Evolutionary conservation across 2,113 vertebrate genomes (phyloP), one percentile per base, ranked within the genome.

Genomic region (human): DNA sequence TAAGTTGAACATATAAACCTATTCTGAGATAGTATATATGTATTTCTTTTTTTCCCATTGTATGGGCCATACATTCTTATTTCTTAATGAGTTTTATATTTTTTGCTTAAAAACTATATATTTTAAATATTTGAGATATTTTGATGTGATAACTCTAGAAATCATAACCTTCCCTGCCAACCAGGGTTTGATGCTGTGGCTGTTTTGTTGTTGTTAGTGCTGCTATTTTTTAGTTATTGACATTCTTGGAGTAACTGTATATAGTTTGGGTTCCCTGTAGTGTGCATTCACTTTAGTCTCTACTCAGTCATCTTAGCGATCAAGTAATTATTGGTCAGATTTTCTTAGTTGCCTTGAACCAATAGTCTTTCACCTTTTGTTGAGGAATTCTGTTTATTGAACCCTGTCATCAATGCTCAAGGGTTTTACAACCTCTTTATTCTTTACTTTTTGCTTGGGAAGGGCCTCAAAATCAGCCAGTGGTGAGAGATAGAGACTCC

Each of bases 101-200:
- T 64, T 94, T 59, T 52, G 6, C 20, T 23, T 80, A 7, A 45
- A 52, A 48, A 0, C 14, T 70, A 27, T 17, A 40, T 11, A 55
- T 48, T 72, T 70, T 50, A 38, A 30, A 61, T n/a, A 52, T 94
- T 80, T 30, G 3, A 55, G 23, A 70, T 52, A 50, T 18, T 70
- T 55, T 64, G 72, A 90, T 40, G 38, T 84, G 38, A 6, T 5
- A 86, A 5, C 16, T 61, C 22, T 48, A 32, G 27, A 81, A 27
- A 55, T 48, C 5, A 66, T 38, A 30, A 20, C 4, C 7, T 12
- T 2, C 6, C n/a, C 6, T 2, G 0, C 6, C 2, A 12, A 43
- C 45, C 8, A 23, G 5, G 3, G 23, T 40, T 64, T 70, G 8
- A 25, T 38, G 25, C 14, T 52, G 48, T 70, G 16, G 1, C 2